These are phyloP conservation scores for Hippocampus mohnikei DNA, from an alignment of 2,113 vertebrate genomes.

Conservation along the genomic window DNA sequence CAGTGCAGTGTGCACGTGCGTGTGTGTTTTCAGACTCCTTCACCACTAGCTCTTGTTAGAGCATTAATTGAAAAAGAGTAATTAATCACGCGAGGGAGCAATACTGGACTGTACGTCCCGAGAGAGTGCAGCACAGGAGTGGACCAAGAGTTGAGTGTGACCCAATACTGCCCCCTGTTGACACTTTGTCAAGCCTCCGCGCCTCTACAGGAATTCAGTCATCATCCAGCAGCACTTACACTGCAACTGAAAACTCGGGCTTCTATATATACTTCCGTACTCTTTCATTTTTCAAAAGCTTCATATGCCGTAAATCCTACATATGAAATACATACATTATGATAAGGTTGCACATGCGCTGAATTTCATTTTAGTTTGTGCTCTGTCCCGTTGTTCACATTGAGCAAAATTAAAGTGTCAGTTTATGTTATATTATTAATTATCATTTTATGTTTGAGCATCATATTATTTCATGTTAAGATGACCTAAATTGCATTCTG, in stretches of 20 bases:
- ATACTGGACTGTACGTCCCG: slow-evolving; percentile 69
- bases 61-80: slow-evolving; percentile 83
- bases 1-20: slow-evolving; percentile 18
- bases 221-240: background rate
- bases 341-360: background rate
- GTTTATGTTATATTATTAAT: too few species aligned
- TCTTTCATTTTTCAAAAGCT: background rate
- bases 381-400: background rate
- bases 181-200: slow-evolving; percentile 13
- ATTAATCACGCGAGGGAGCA: slow-evolving; percentile 76
- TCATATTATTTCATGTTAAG: too few species aligned
- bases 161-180: slow-evolving; percentile 79
- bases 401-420: background rate
- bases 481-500: too few species aligned
- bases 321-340: background rate
- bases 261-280: background rate
- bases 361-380: background rate
- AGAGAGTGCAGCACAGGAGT: slow-evolving; percentile 20
- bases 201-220: background rate
- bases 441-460: too few species aligned
- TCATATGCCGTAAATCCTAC: background rate
- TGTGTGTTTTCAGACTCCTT: slow-evolving; percentile 60
- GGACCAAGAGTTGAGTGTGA: slow-evolving; percentile 43
- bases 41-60: slow-evolving; percentile 77
- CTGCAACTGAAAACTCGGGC: background rate